phyloP scores from a whole-genome alignment of 2,797 vertebrate species.

The Xiphorhynchus erythropygius region DNA sequence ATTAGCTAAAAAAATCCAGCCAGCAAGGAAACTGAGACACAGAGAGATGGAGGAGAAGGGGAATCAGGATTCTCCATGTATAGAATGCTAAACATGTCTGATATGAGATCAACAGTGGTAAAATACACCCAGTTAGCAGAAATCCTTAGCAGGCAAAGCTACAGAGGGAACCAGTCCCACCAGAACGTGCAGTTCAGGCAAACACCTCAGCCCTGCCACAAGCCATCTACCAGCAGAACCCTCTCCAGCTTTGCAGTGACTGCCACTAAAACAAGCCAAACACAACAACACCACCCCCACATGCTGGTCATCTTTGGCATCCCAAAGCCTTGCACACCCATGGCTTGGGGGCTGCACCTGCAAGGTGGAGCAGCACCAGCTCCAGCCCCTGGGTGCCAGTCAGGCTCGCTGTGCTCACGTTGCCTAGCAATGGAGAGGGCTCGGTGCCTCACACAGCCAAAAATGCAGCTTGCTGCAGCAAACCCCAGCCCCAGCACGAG shows the following conservation, averaged over 20 bases:
- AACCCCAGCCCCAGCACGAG: background rate
- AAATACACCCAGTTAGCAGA: background rate
- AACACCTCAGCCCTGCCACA: background rate
- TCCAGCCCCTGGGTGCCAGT: background rate
- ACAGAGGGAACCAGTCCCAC: background rate
- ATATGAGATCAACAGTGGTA: background rate
- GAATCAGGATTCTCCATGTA: background rate
- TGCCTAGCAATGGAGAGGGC: constrained; percentile 69
- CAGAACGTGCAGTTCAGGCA: background rate
- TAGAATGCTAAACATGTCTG: accelerated
- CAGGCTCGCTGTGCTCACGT: background rate
- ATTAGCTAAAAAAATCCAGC: background rate
- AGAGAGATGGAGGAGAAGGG: background rate
- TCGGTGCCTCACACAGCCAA: background rate
- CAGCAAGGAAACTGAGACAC: background rate
- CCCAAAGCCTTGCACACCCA: background rate
- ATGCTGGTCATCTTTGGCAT: accelerated
- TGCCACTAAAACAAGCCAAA: background rate
- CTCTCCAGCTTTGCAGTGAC: background rate
- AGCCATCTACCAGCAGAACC: background rate
- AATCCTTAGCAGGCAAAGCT: background rate
- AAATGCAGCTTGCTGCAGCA: constrained; percentile 42
- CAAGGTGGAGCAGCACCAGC: background rate
- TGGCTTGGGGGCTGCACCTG: background rate
- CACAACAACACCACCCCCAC: background rate